These are phyloP conservation scores for Sprattus sprattus DNA, from an alignment of 2,113 vertebrate species.

Conservation along the genomic window DNA sequence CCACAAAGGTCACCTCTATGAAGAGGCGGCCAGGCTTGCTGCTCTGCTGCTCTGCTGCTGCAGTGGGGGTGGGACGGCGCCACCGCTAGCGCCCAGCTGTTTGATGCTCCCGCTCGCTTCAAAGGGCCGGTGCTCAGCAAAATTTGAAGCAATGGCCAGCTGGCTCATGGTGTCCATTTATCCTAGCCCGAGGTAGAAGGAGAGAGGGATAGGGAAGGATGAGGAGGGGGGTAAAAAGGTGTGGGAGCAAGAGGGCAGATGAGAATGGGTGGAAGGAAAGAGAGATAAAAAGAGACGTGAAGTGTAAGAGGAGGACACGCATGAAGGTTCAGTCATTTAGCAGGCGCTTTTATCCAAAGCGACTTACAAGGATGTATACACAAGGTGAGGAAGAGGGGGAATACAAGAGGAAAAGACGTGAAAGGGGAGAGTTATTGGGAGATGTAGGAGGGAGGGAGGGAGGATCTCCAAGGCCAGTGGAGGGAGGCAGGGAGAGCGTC, in stretches of 20 bases:
- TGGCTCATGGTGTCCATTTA: conserved; percentile 32
- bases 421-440: not conserved
- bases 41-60: conserved; percentile 3
- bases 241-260: not conserved
- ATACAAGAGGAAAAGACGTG: not conserved
- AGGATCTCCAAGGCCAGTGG: not conserved
- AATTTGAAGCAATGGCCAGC: conserved; percentile 11
- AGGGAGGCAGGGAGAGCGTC: not conserved
- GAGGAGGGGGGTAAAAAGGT: not conserved
- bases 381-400: not conserved
- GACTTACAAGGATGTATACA: too few relatives aligned
- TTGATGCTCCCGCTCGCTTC: conserved; percentile 32
- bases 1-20: conserved; percentile 39
- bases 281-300: too few relatives aligned
- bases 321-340: too few relatives aligned
- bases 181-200: not conserved
- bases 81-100: conserved; percentile 12
- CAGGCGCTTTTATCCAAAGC: too few relatives aligned
- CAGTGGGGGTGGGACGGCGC: conserved; percentile 23
- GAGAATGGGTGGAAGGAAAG: not conserved
- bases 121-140: conserved; percentile 32
- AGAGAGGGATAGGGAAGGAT: not conserved
- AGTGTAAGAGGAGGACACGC: too few relatives aligned
- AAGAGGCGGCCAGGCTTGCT: conserved; percentile 15
- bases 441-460: conserved; percentile 19